phyloP scores from a whole-genome alignment of 2,797 vertebrate genomes.

The Oreochromis grahami region DNA sequence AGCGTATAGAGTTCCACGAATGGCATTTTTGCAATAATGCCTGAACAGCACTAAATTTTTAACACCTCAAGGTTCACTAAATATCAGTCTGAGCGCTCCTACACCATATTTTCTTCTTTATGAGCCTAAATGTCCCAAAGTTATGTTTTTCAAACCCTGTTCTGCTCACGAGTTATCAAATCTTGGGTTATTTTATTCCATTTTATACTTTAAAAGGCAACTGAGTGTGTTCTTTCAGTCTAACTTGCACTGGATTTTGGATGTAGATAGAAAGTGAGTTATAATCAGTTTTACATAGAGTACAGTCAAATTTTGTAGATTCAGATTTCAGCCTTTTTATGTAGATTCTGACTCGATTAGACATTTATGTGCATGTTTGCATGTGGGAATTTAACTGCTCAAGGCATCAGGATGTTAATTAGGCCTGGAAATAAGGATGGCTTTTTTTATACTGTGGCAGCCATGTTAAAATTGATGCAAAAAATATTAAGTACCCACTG shows the following conservation, averaged over 20 bases:
- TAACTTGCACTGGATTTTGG: background rate
- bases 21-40: background rate
- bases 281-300: background rate
- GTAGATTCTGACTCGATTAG: background rate
- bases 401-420: background rate
- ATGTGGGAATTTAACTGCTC: background rate
- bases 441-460: background rate
- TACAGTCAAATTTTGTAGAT: background rate
- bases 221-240: background rate
- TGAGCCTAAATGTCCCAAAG: background rate
- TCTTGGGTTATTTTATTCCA: background rate
- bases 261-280: background rate
- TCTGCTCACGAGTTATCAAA: background rate
- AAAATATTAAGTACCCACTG: background rate
- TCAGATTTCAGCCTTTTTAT: background rate
- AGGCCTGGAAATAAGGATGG: background rate
- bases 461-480: background rate
- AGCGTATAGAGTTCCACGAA: constrained; percentile 6
- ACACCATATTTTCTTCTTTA: background rate
- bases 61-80: background rate
- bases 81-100: background rate
- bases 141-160: background rate
- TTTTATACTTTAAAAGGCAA: background rate
- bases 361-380: background rate
- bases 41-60: background rate